phyloP scores from a whole-genome alignment of 2,888 invertebrate genomes.

The Drosophila stalkeri region DNA sequence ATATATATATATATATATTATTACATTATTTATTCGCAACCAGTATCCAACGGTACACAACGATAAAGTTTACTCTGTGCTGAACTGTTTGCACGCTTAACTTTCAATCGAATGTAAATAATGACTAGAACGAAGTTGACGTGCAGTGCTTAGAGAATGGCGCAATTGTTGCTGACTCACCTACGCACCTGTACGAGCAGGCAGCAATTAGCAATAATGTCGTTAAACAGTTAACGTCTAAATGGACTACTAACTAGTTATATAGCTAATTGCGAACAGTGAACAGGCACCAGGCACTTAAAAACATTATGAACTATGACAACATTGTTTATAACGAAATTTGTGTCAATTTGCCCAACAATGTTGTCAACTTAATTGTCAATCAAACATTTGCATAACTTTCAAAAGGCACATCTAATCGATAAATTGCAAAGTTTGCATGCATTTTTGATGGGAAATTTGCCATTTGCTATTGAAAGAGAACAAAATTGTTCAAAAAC shows the following conservation, averaged over 20 bases:
- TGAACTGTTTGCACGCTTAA: conserved; percentile 76
- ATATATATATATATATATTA: conserved; percentile 1
- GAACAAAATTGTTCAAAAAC: not conserved
- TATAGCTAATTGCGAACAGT: not conserved
- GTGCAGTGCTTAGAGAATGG: conserved; percentile 31
- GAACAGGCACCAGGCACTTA: conserved; percentile 24
- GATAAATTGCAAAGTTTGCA: conserved; percentile 3
- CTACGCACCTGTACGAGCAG: conserved; percentile 19
- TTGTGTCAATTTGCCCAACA: conserved; percentile 42
- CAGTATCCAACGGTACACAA: conserved; percentile 23
- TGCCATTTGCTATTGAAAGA: conserved; percentile 1
- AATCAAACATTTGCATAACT: conserved; percentile 9
- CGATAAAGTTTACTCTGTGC: conserved; percentile 59
- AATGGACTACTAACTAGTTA: conserved; percentile 64
- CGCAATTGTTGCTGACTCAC: conserved; percentile 14
- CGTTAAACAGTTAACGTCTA: conserved; percentile 49
- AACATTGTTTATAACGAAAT: conserved; percentile 32
- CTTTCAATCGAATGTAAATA: conserved; percentile 82
- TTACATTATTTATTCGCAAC: conserved; percentile 40
- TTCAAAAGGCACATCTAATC: conserved; percentile 6
- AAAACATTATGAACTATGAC: conserved; percentile 10
- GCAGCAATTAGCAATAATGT: conserved; percentile 8
- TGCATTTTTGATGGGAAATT: conserved; percentile 23
- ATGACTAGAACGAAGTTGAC: conserved; percentile 63
- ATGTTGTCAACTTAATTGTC: conserved; percentile 34